A percentile compares a stretch with the other conserved stretches of the same genome.
Evolutionary conservation across 1,140 invertebrate species (phyloP).

Genomic region (Delia radicum): DNA sequence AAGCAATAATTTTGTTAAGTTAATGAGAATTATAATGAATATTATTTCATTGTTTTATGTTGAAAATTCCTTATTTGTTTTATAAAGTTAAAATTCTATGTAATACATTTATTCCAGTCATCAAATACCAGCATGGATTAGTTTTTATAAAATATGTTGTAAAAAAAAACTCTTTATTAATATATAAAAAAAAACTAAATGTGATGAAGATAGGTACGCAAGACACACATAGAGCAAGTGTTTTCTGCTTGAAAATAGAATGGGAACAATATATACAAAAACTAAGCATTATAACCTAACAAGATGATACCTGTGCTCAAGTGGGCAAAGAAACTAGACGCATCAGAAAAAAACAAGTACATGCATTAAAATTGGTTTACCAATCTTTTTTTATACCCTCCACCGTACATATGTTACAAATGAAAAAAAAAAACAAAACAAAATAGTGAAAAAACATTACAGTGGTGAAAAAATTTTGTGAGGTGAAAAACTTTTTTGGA

Average conservation of each 20-base stretch:
- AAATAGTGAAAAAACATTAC: not conserved
- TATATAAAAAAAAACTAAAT: not conserved
- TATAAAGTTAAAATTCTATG: no score
- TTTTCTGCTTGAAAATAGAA: not conserved
- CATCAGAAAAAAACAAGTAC: no score
- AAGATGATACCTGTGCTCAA: conserved; percentile 4
- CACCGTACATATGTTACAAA: no score
- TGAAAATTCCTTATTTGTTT: no score
- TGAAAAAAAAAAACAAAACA: not conserved
- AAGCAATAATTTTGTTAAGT: no score
- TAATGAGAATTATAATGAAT: no score
- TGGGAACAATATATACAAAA: not conserved
- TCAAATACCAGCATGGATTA: not conserved
- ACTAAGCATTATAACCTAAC: not conserved
- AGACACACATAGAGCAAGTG: not conserved
- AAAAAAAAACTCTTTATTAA: not conserved
- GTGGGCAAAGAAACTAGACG: not conserved
- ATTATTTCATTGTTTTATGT: no score
- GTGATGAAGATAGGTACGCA: not conserved
- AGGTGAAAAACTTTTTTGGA: no score
- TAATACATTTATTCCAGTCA: no score
- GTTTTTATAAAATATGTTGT: not conserved
- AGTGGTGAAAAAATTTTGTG: no score
- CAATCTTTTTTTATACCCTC: no score
- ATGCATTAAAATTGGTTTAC: no score